Conservation (phyloP, 1,140 invertebrate species). For the Sarcophaga peregrina region DNA sequence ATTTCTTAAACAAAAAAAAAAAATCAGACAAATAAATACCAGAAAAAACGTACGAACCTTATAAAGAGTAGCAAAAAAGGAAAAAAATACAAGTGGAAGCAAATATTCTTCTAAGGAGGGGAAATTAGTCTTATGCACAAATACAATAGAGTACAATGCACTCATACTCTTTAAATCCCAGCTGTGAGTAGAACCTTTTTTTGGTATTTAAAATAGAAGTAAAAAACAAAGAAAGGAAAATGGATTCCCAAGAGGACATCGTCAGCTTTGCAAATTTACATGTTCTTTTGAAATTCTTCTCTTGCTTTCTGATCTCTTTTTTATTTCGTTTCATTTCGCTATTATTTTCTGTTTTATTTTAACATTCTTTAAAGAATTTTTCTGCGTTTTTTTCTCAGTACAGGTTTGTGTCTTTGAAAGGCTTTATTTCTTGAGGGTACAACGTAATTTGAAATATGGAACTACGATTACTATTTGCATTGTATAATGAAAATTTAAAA, state of each 20-base stretch:
- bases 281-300: not conserved
- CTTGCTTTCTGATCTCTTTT: no score
- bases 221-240: not conserved
- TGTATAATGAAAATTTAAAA: no score
- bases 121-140: conserved; percentile 5
- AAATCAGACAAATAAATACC: no score
- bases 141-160: not conserved
- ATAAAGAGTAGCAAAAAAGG: not conserved
- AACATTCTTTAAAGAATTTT: no score
- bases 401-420: no score
- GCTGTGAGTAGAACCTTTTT: not conserved
- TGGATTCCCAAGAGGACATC: not conserved
- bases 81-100: not conserved
- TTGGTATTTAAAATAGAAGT: conserved; percentile 11
- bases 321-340: no score
- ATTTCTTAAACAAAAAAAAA: no score
- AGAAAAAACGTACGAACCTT: not conserved
- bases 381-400: no score
- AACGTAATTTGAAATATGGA: no score
- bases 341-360: no score
- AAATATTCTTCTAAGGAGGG: not conserved
- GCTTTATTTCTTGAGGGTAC: no score
- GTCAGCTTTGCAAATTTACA: not conserved
- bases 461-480: no score
- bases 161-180: not conserved